A percentile compares a stretch with the other conserved stretches of the same genome.
phyloP scores from a whole-genome alignment of 2,888 invertebrate genomes.

The Dasysyrphus tricinctus region DNA sequence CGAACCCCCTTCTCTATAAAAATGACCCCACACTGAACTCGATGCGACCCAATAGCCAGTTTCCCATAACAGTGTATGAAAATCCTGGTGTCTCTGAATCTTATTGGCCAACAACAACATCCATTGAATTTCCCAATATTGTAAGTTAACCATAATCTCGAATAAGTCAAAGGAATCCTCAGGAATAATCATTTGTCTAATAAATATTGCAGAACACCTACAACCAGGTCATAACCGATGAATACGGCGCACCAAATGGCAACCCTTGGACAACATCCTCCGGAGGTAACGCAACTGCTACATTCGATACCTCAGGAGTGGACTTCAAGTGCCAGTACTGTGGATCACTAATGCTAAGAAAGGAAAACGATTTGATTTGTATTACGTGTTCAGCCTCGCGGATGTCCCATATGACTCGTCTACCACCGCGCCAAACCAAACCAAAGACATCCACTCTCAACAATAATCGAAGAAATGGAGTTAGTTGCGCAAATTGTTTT shows the following conservation, averaged over 20 bases:
- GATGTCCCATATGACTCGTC: constrained; percentile 76
- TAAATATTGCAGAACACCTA: constrained; percentile 78
- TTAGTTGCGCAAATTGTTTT: constrained; percentile 87
- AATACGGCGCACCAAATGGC: constrained; percentile 79
- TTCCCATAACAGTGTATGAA: constrained; percentile 80
- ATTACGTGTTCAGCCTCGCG: constrained; percentile 77
- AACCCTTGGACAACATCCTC: constrained; percentile 78
- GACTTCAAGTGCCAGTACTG: constrained; percentile 81
- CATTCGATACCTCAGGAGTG: constrained; percentile 64
- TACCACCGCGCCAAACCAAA: constrained; percentile 80
- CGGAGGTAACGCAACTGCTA: constrained; percentile 27
- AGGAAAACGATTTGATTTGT: constrained; percentile 79
- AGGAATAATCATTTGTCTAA: background rate
- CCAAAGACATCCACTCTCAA: constrained; percentile 79
- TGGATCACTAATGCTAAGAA: constrained; percentile 78
- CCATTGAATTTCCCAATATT: constrained; percentile 80
- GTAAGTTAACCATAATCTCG: constrained; percentile 64
- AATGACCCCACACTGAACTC: constrained; percentile 81
- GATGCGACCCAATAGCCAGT: constrained; percentile 79
- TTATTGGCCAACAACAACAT: constrained; percentile 77
- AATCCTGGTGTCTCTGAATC: constrained; percentile 78
- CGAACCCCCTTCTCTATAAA: constrained; percentile 80
- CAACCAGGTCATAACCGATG: constrained; percentile 81
- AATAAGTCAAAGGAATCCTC: constrained; percentile 2
- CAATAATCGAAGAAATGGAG: constrained; percentile 82